Conservation (phyloP, 2,113 vertebrate species). For the Aegotheles bennettii region DNA sequence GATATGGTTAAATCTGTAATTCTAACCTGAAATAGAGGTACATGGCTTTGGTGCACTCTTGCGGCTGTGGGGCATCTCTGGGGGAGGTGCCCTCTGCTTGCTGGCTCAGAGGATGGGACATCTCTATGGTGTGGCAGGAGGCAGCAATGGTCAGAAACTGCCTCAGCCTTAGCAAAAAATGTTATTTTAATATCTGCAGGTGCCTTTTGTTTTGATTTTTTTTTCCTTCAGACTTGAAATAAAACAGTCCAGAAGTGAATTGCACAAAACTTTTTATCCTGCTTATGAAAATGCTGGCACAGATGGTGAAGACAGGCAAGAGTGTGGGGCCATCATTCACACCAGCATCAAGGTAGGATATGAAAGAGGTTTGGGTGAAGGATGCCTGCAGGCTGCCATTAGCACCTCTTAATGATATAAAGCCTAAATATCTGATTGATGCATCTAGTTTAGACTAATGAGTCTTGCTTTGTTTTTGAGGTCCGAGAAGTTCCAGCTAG, state of each 20-base stretch:
- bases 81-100: neutral
- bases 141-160: neutral
- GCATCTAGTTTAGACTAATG: neutral
- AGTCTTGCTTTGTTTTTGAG: conserved; percentile 40
- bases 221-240: conserved; percentile 65
- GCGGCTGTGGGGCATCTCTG: neutral
- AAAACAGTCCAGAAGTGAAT: conserved; percentile 69
- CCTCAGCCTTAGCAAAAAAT: neutral
- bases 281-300: conserved; percentile 67
- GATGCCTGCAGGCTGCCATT: neutral
- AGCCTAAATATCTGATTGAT: neutral
- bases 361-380: neutral
- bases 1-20: neutral
- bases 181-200: neutral
- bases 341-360: conserved; percentile 64
- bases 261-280: conserved; percentile 63
- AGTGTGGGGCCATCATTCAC: conserved; percentile 72
- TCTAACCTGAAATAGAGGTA: neutral
- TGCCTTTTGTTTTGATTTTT: neutral
- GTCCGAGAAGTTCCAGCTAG: conserved; percentile 69
- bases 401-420: neutral
- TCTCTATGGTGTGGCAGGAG: neutral
- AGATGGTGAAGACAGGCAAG: conserved; percentile 62
- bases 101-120: neutral
- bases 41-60: neutral